These are phyloP conservation scores for Silurus asotus DNA, from an alignment of 2,113 vertebrate species.

Conservation along the genomic window DNA sequence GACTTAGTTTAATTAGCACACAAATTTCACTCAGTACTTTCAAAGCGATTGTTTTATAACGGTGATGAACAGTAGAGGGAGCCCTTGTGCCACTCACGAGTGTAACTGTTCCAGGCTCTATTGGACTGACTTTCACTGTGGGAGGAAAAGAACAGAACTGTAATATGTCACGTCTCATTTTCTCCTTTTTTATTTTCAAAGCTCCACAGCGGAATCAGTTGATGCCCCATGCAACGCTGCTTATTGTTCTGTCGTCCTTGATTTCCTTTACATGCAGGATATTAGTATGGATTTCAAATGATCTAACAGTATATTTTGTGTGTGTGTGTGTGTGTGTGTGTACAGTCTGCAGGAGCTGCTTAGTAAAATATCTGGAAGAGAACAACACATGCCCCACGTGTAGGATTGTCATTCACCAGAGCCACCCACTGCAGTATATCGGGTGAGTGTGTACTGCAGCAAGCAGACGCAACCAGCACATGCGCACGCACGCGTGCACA, in stretches of 20 bases:
- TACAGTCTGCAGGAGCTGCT: constrained; percentile 95
- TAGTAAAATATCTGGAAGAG: constrained; percentile 98
- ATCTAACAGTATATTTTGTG: not conserved
- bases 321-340: constrained; percentile 29
- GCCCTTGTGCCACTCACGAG: constrained; percentile 32
- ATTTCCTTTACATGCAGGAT: not conserved
- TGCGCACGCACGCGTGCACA: constrained; percentile 22
- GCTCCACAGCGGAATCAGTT: not conserved
- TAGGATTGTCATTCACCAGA: constrained; percentile 99
- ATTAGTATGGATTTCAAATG: not conserved
- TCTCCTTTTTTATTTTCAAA: not conserved
- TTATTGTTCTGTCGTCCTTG: not conserved
- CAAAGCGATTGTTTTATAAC: not conserved
- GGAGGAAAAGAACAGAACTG: not conserved
- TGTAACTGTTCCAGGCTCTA: not conserved
- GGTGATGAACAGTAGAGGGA: constrained; percentile 53
- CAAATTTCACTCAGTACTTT: not conserved
- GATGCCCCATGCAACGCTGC: not conserved
- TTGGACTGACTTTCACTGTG: not conserved
- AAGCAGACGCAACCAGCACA: not conserved
- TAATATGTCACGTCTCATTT: not conserved
- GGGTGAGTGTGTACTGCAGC: constrained; percentile 77
- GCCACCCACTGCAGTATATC: constrained; percentile 97
- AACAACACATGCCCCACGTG: constrained; percentile 99
- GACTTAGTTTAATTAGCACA: not conserved